These are phyloP conservation scores for Oostethus manadensis DNA, from an alignment of 2,113 vertebrate genomes.

Conservation along the genomic window DNA sequence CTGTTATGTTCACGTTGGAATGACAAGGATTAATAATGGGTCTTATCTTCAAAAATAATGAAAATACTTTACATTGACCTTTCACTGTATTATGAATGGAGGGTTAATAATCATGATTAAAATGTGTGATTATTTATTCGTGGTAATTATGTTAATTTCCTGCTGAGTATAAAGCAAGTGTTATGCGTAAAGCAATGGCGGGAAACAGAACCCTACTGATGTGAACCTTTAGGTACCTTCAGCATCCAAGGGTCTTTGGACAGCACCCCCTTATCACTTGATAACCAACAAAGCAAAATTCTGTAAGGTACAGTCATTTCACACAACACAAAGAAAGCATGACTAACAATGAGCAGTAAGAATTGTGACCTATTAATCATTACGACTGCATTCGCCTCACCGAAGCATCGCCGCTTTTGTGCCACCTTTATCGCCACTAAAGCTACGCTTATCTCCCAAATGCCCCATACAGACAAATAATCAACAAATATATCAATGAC, in stretches of 20 bases:
- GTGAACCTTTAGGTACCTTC: background rate
- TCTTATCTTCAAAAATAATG: constrained; percentile 46
- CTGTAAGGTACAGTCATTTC: too few species aligned
- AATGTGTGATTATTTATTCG: background rate
- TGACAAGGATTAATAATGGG: constrained; percentile 46
- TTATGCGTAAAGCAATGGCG: background rate
- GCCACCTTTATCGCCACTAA: constrained; percentile 39
- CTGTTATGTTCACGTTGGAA: constrained; percentile 33
- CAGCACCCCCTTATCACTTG: background rate
- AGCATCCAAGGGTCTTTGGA: background rate
- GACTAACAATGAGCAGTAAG: constrained; percentile 1
- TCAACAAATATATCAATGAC: constrained; percentile 48
- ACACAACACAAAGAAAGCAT: too few species aligned
- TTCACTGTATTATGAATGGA: constrained; percentile 12
- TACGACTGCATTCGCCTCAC: constrained; percentile 35
- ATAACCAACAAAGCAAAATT: background rate
- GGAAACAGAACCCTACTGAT: background rate
- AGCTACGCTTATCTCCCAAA: constrained; percentile 55
- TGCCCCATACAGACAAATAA: constrained; percentile 47
- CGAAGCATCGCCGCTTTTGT: constrained; percentile 51
- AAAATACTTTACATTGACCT: constrained; percentile 27
- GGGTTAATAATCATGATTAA: constrained; percentile 43
- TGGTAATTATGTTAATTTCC: constrained; percentile 6
- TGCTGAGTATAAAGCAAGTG: background rate
- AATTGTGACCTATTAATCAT: constrained; percentile 37